Conservation (phyloP, 2,113 vertebrate genomes). For the Ptilonorhynchus violaceus region DNA sequence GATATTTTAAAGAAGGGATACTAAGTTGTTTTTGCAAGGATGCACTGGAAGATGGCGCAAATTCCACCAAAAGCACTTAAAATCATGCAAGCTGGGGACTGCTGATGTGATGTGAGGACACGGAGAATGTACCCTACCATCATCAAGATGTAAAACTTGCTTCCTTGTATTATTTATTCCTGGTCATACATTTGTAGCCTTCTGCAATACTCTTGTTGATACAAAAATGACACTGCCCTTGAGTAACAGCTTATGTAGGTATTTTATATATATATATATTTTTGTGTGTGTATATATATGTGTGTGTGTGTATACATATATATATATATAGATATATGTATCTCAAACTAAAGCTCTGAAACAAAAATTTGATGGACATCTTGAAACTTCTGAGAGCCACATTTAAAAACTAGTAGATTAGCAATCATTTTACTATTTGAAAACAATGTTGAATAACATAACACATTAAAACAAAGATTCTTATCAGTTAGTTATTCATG, state of each 20-base stretch:
- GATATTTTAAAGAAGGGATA: neutral
- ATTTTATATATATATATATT: neutral
- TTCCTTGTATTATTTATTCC: neutral
- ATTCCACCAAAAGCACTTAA: neutral
- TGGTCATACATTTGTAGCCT: neutral
- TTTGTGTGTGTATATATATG: too few species aligned
- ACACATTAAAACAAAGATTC: neutral
- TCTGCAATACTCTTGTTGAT: neutral
- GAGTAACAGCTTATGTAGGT: neutral
- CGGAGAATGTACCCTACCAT: neutral
- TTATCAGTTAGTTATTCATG: neutral
- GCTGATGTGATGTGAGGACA: neutral
- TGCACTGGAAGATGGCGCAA: neutral
- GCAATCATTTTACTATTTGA: neutral
- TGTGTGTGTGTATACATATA: too few species aligned
- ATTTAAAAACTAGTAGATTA: neutral
- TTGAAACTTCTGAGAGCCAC: neutral
- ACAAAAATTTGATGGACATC: neutral
- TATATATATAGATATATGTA: neutral
- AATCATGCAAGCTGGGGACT: neutral
- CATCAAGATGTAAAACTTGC: neutral
- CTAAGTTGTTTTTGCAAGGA: slow-evolving; percentile 21
- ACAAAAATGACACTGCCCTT: neutral
- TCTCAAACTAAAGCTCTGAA: neutral
- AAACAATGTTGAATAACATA: neutral